These are phyloP conservation scores for Teleopsis dalmanni DNA, from an alignment of 1,140 invertebrate genomes.

Conservation along the genomic window DNA sequence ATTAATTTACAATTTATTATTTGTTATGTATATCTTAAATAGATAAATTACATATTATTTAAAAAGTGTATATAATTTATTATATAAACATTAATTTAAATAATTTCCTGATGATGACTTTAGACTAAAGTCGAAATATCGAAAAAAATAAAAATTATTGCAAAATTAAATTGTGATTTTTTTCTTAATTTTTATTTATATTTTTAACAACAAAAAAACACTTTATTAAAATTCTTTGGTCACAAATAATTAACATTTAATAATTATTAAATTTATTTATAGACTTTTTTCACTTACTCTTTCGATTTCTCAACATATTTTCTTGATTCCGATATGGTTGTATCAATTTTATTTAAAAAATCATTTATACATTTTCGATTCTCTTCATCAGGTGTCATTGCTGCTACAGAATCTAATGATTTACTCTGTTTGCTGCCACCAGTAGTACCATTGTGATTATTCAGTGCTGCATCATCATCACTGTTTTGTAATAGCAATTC, in stretches of 20 bases:
- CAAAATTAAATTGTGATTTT: too few species aligned
- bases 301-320: conserved; percentile 73
- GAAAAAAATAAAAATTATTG: too few species aligned
- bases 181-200: too few species aligned
- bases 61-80: too few species aligned
- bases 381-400: conserved; percentile 56
- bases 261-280: not conserved
- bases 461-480: conserved; percentile 23
- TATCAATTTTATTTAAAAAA: conserved; percentile 80
- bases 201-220: not conserved
- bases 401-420: conserved; percentile 45
- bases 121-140: not conserved
- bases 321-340: conserved; percentile 74
- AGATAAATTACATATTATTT: too few species aligned
- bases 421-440: conserved; percentile 38
- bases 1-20: too few species aligned
- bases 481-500: conserved; percentile 27
- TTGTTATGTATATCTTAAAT: too few species aligned
- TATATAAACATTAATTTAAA: not conserved
- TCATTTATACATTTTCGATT: conserved; percentile 62
- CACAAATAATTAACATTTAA: not conserved
- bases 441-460: conserved; percentile 11
- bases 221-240: not conserved
- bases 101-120: not conserved
- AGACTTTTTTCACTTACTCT: conserved; percentile 60